Conservation (phyloP, 1,140 invertebrate species). For the Cotesia typhae region DNA sequence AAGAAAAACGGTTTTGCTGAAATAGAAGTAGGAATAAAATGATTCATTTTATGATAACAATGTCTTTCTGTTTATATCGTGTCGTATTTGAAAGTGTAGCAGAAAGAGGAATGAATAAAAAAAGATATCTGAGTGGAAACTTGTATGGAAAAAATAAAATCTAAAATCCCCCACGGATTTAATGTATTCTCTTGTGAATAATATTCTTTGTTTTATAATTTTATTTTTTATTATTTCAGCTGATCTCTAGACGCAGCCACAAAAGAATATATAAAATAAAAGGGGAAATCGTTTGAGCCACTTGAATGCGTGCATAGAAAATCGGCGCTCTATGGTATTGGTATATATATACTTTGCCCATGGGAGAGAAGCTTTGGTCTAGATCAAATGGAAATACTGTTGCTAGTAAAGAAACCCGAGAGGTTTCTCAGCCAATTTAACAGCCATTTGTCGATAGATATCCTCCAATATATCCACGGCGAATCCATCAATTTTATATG, state of each 20-base stretch:
- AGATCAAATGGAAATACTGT: not conserved
- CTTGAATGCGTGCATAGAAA: constrained; percentile 31
- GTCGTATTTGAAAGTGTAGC: too few relatives aligned
- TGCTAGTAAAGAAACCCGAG: constrained; percentile 3
- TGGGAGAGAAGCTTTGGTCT: not conserved
- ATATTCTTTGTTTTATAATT: not conserved
- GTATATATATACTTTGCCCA: not conserved
- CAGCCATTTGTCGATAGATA: constrained; percentile 3
- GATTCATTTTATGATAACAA: too few relatives aligned
- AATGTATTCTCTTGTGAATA: not conserved
- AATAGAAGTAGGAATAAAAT: too few relatives aligned
- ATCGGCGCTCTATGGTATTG: not conserved
- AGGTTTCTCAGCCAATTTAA: constrained; percentile 2
- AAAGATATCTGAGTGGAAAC: too few relatives aligned
- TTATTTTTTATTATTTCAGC: not conserved
- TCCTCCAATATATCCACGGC: not conserved
- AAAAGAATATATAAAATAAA: constrained; percentile 4
- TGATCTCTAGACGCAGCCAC: not conserved
- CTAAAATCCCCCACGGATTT: not conserved
- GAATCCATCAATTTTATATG: too few relatives aligned
- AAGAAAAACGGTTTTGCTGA: too few relatives aligned
- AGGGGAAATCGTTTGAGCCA: constrained; percentile 21
- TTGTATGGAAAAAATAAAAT: too few relatives aligned
- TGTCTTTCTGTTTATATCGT: too few relatives aligned
- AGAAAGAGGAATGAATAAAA: too few relatives aligned